These are phyloP conservation scores for Pinna nobilis DNA, from an alignment of 1,140 invertebrate species.

Conservation along the genomic window DNA sequence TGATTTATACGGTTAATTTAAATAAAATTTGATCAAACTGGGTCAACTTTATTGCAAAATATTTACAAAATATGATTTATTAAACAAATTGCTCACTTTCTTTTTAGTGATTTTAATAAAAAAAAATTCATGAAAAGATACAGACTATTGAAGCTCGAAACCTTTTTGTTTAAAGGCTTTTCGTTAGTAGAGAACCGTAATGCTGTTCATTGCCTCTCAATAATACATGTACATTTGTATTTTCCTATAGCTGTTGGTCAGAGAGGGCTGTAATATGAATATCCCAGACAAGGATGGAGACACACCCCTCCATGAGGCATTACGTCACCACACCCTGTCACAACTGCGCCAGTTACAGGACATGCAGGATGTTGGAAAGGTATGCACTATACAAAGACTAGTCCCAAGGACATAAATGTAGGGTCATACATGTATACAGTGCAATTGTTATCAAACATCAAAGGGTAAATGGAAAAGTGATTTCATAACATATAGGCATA, in stretches of 20 bases:
- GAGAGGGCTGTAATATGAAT: slow-evolving; percentile 92
- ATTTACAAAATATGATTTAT: too few species aligned
- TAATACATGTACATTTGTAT: not conserved
- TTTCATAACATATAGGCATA: too few species aligned
- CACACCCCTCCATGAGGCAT: slow-evolving; percentile 92
- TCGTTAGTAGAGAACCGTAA: too few species aligned
- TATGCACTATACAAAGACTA: slow-evolving; percentile 51
- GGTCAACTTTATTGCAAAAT: too few species aligned
- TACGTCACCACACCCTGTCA: slow-evolving; percentile 95
- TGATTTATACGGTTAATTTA: too few species aligned
- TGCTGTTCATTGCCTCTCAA: not conserved
- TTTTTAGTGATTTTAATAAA: not conserved
- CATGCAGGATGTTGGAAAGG: slow-evolving; percentile 94
- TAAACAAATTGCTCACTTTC: too few species aligned
- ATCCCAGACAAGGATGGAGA: slow-evolving; percentile 86
- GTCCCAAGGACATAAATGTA: too few species aligned
- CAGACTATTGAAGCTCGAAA: not conserved
- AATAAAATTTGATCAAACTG: too few species aligned
- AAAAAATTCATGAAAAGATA: not conserved
- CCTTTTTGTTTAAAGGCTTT: too few species aligned
- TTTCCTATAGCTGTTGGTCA: slow-evolving; percentile 83
- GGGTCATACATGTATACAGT: too few species aligned
- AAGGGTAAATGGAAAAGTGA: too few species aligned
- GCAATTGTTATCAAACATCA: too few species aligned
- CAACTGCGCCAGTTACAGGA: slow-evolving; percentile 95